These are phyloP conservation scores for Lymantria dispar DNA, from an alignment of 2,888 invertebrate species.

Conservation along the genomic window DNA sequence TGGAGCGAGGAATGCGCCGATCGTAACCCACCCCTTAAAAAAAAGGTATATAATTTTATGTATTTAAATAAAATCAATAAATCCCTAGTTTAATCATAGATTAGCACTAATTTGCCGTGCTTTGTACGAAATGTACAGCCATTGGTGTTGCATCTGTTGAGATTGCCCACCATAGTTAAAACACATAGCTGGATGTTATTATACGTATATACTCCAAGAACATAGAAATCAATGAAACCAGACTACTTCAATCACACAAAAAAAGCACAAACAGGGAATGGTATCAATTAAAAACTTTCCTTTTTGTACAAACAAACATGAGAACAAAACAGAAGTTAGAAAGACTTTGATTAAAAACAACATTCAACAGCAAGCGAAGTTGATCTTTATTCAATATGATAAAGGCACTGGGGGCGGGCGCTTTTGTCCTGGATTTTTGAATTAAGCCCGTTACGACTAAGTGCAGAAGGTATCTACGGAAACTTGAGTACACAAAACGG, in stretches of 20 bases:
- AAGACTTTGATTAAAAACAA: constrained; percentile 59
- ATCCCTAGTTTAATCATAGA: too few species aligned
- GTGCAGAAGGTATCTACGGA: constrained; percentile 29
- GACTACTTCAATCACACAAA: constrained; percentile 12
- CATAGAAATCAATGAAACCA: not conserved
- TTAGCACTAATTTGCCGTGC: too few species aligned
- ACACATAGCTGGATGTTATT: too few species aligned
- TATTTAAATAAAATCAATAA: too few species aligned
- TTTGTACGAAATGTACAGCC: too few species aligned
- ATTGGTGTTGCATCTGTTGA: too few species aligned
- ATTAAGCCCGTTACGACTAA: constrained; percentile 48
- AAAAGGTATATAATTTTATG: too few species aligned
- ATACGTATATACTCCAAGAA: too few species aligned
- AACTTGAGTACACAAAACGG: constrained; percentile 34
- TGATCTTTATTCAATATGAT: constrained; percentile 40
- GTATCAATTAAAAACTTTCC: constrained; percentile 65
- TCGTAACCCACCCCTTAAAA: too few species aligned
- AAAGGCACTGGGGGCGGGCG: constrained; percentile 35
- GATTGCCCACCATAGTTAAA: too few species aligned
- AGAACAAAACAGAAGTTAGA: constrained; percentile 55
- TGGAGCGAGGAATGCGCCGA: too few species aligned
- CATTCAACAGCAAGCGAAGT: constrained; percentile 41
- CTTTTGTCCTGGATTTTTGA: constrained; percentile 31
- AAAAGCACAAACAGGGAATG: constrained; percentile 43
- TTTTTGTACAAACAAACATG: constrained; percentile 52